These are phyloP conservation scores for Pterocles gutturalis DNA, from an alignment of 2,113 vertebrate genomes.

Conservation along the genomic window DNA sequence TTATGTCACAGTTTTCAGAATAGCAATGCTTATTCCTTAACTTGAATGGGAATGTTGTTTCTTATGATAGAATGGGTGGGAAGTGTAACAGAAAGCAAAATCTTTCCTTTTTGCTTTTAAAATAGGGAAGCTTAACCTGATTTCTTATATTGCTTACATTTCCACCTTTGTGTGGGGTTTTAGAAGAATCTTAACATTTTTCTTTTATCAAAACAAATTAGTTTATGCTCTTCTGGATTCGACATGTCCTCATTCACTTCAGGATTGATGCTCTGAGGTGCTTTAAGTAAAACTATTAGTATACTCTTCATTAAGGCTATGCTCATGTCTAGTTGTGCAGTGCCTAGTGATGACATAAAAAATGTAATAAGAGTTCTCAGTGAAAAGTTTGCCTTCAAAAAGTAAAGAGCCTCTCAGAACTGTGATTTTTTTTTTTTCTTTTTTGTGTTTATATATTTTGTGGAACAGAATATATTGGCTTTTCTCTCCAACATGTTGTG, in stretches of 20 bases:
- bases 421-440: background rate
- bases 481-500: background rate
- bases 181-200: background rate
- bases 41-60: background rate
- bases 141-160: background rate
- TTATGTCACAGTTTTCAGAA: background rate
- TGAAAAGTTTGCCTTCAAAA: background rate
- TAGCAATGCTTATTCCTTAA: background rate
- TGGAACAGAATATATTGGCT: background rate
- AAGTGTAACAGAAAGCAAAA: background rate
- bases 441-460: background rate
- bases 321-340: background rate
- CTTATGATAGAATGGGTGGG: background rate
- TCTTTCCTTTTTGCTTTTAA: background rate
- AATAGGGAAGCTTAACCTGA: background rate
- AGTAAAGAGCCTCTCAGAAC: background rate
- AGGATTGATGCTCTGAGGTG: background rate
- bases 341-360: background rate
- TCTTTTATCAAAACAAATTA: background rate
- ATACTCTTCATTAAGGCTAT: background rate
- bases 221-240: background rate
- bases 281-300: background rate
- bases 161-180: background rate
- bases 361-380: background rate
- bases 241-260: background rate